phyloP scores from a whole-genome alignment of 2,113 vertebrate genomes.

The Malurus melanocephalus region DNA sequence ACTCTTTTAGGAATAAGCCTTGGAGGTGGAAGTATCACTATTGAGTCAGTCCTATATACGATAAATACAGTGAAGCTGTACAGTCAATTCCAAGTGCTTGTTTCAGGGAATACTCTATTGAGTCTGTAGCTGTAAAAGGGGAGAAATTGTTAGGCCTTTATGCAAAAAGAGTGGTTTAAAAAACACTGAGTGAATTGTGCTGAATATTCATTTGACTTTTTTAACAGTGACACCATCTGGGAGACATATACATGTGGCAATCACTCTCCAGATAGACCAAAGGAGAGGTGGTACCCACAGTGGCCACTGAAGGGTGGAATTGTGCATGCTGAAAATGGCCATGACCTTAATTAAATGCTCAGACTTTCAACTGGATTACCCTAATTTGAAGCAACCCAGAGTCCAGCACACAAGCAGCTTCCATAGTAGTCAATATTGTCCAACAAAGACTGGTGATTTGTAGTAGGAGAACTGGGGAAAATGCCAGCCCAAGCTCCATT shows the following conservation, averaged over 20 bases:
- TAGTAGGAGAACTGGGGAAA: conserved; percentile 8
- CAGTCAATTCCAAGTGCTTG: background rate
- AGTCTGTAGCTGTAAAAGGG: background rate
- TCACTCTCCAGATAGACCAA: background rate
- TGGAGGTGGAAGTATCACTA: background rate
- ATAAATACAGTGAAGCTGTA: background rate
- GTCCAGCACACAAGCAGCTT: background rate
- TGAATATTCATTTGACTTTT: background rate
- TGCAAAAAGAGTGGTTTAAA: background rate
- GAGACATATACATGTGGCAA: background rate
- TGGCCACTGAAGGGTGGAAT: background rate
- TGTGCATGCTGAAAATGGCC: background rate
- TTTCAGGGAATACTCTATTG: background rate
- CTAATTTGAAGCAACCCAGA: conserved; percentile 20
- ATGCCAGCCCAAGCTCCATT: background rate
- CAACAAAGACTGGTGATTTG: conserved; percentile 11
- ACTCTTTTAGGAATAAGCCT: background rate
- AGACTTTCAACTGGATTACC: conserved; percentile 8
- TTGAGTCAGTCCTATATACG: accelerated
- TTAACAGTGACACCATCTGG: background rate
- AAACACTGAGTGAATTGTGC: background rate
- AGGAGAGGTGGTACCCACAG: background rate
- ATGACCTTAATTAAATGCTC: background rate
- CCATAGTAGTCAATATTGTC: conserved; percentile 25
- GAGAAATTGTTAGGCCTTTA: background rate